Base-by-base conservation (phyloP, 2,888 invertebrate genomes). In the Stenoptilia bipunctidactyla region DNA sequence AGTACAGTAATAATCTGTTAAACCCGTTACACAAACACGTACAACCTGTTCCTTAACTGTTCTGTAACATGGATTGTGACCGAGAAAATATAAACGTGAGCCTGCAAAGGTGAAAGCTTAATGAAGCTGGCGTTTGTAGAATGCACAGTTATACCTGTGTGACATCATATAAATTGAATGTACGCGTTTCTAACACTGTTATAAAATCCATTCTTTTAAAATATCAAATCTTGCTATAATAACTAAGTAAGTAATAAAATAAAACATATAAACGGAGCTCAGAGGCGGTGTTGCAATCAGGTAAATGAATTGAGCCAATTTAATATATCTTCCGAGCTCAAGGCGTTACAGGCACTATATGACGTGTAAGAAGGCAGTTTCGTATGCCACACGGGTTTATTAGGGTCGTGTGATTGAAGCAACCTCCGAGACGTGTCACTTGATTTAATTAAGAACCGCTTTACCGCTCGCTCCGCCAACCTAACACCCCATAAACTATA, bases 381-480 rank as follows among this genome's bases (percentile, higher is more conserved):
- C 62, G 61, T 69, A 65, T 56, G 66, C 61, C 58, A 58, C 64
- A 58, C 60, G 61, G 63, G 66, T 79, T 79, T 80, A 80, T 79
- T 79, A 72, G 71, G 79, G 79, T 75, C 33, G 71, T 72, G 77
- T 80, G 80, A 82, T 82, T 82, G 79, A 80, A 73, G 77, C 73
- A 70, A 66, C 73, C 66, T 69, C 58, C 68, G 73, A 76, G 76
- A 76, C 80, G 66, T 69, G 77, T 82, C 80, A 75, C 82, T 82
- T 80, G 80, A 82, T 83, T 83, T 82, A 83, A 83, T 83, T 83
- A 83, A 82, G 76, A 72, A 66, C 66, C 71, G 80, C 70, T 82
- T 79, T 82, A 76, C 73, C 76, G 73, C 77, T 68, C 72, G 66
- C 70, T 69, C 62, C 71, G 69, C 57, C 67, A 63, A 63, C 67